A percentile compares a stretch with the other conserved stretches of the same genome.
Conservation (phyloP, 2,113 vertebrate genomes). For the Rostratula benghalensis region DNA sequence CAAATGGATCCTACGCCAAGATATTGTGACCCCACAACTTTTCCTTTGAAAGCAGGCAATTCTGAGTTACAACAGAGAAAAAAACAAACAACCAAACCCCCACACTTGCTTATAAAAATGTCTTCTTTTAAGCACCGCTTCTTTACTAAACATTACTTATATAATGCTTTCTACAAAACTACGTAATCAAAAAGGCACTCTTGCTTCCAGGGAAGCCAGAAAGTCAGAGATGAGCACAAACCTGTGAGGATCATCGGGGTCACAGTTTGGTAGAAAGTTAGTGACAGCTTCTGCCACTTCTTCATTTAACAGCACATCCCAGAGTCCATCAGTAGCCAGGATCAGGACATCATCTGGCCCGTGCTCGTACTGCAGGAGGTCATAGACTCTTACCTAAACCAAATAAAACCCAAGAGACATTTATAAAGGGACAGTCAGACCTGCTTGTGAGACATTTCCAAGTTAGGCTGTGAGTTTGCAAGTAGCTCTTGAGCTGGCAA, state of each 20-base stretch:
- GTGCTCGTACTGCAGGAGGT: slow-evolving; percentile 84
- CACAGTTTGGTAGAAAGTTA: slow-evolving; percentile 93
- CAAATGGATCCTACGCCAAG: background rate
- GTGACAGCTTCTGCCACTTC: slow-evolving; percentile 92
- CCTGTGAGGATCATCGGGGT: slow-evolving; percentile 96
- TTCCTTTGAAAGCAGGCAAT: background rate
- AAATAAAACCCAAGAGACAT: background rate
- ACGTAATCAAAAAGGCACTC: background rate
- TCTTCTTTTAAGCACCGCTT: background rate
- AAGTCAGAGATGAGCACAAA: slow-evolving; percentile 39
- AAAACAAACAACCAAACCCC: background rate
- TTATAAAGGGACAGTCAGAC: background rate
- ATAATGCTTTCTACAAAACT: background rate
- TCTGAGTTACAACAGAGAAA: background rate
- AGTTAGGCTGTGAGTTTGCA: background rate
- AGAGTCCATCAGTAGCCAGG: slow-evolving; percentile 94
- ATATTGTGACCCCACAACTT: background rate
- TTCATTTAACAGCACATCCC: slow-evolving; percentile 96
- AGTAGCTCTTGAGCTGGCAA: background rate
- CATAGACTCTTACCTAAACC: slow-evolving; percentile 90
- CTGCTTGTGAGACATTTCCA: background rate
- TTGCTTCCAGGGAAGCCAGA: background rate
- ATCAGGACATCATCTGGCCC: slow-evolving; percentile 91
- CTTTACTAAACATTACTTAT: background rate
- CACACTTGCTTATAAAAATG: background rate